phyloP scores from a whole-genome alignment of 2,797 vertebrate species.

The Schizopygopsis pylzovi region DNA sequence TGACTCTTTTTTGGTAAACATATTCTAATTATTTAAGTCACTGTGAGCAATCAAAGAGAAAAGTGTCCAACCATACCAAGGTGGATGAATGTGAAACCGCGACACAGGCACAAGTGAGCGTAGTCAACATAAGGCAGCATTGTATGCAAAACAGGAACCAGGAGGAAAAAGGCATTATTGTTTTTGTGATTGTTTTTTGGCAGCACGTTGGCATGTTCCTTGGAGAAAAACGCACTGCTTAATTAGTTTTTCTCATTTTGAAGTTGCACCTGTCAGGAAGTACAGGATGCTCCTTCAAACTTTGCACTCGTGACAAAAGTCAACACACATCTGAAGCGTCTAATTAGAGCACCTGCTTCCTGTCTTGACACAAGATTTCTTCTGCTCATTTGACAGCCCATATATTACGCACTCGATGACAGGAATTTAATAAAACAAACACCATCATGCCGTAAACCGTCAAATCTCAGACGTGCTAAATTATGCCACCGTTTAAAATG shows the following conservation, averaged over 20 bases:
- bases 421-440: conserved; percentile 35
- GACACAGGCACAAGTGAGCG: conserved; percentile 6
- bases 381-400: not conserved
- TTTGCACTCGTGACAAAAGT: conserved; percentile 61
- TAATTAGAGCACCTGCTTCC: conserved; percentile 54
- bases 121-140: conserved; percentile 33
- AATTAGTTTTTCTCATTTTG: conserved; percentile 65
- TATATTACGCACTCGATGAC: conserved; percentile 3
- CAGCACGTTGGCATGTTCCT: conserved; percentile 68
- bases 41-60: not conserved
- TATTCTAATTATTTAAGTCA: not conserved
- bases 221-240: conserved; percentile 65
- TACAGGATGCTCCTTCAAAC: conserved; percentile 57
- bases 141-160: conserved; percentile 35
- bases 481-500: not conserved
- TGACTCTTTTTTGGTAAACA: not conserved
- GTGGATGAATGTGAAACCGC: conserved; percentile 2
- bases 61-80: not conserved
- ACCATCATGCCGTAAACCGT: not conserved
- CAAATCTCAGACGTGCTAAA: not conserved
- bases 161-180: conserved; percentile 1
- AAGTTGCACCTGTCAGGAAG: conserved; percentile 71
- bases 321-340: conserved; percentile 51
- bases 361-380: conserved; percentile 13
- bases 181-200: conserved; percentile 62